These are phyloP conservation scores for Ariopsis seemanni DNA, from an alignment of 2,113 vertebrate species.

Conservation along the genomic window DNA sequence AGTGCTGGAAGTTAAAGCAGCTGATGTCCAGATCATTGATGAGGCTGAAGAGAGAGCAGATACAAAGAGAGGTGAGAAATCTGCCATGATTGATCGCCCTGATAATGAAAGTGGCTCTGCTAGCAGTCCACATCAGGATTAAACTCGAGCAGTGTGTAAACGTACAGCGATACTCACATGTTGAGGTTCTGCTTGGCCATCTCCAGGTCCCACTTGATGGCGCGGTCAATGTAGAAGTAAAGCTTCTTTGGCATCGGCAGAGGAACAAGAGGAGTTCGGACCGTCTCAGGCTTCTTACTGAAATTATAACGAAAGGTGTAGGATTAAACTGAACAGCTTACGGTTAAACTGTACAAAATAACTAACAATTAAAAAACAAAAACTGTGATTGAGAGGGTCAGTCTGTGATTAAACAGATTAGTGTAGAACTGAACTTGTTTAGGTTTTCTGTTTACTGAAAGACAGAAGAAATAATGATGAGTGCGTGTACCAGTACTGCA, in stretches of 20 bases:
- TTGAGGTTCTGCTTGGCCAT: conserved; percentile 83
- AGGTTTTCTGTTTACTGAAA: background rate
- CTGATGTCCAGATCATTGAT: conserved; percentile 83
- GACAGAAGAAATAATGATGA: background rate
- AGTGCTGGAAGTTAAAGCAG: conserved; percentile 79
- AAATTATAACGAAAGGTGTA: background rate
- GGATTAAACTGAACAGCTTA: background rate
- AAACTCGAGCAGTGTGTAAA: background rate
- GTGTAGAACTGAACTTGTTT: background rate
- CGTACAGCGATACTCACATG: conserved; percentile 69
- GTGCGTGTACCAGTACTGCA: conserved; percentile 74
- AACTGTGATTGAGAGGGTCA: too few species aligned
- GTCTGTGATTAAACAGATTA: background rate
- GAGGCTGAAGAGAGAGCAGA: conserved; percentile 62
- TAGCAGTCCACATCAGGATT: background rate
- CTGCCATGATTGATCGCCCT: too few species aligned
- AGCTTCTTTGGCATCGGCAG: conserved; percentile 81
- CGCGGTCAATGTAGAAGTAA: conserved; percentile 79
- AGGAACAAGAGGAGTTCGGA: conserved; percentile 73
- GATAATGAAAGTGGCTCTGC: background rate
- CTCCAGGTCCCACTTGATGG: conserved; percentile 81
- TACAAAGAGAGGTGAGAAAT: too few species aligned
- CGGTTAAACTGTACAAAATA: background rate
- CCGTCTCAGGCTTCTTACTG: conserved; percentile 75
- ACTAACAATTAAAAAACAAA: too few species aligned